Evolutionary conservation across 1,140 invertebrate genomes (phyloP).

Genomic region (Drosophila athabasca): DNA sequence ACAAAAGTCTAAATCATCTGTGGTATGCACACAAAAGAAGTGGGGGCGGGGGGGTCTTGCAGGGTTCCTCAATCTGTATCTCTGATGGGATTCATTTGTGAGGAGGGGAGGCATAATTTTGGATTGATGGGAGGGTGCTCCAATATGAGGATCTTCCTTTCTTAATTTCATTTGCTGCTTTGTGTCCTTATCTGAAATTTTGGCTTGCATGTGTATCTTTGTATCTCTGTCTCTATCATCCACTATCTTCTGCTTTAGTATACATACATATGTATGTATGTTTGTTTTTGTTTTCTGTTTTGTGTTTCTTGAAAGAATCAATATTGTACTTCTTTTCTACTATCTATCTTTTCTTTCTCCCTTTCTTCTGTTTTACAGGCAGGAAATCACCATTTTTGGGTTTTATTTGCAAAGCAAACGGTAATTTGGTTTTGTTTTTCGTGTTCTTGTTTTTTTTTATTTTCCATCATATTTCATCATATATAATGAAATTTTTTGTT

Average conservation of each 20-base stretch:
- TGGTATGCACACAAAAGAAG: too few relatives aligned
- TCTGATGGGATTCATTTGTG: too few relatives aligned
- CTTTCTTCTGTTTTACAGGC: conserved; percentile 78
- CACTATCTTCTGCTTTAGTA: neutral
- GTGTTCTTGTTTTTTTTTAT: conserved; percentile 27
- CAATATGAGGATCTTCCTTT: too few relatives aligned
- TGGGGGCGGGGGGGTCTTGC: too few relatives aligned
- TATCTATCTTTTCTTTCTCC: conserved; percentile 67
- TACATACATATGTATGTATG: neutral
- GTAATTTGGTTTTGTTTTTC: conserved; percentile 65
- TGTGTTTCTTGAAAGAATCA: conserved; percentile 31
- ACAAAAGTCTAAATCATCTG: too few relatives aligned
- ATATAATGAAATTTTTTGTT: neutral
- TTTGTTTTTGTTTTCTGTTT: conserved; percentile 25
- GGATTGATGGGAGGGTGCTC: too few relatives aligned
- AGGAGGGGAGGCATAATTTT: too few relatives aligned
- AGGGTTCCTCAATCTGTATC: too few relatives aligned
- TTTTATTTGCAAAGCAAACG: conserved; percentile 83
- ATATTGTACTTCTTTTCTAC: conserved; percentile 66
- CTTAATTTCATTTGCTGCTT: neutral
- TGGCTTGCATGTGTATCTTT: conserved; percentile 13
- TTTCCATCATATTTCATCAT: conserved; percentile 26
- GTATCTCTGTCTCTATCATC: conserved; percentile 3
- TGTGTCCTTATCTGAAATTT: conserved; percentile 7
- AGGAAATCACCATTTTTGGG: conserved; percentile 84